phyloP scores from a whole-genome alignment of 2,797 vertebrate genomes.

The Macropodus opercularis region DNA sequence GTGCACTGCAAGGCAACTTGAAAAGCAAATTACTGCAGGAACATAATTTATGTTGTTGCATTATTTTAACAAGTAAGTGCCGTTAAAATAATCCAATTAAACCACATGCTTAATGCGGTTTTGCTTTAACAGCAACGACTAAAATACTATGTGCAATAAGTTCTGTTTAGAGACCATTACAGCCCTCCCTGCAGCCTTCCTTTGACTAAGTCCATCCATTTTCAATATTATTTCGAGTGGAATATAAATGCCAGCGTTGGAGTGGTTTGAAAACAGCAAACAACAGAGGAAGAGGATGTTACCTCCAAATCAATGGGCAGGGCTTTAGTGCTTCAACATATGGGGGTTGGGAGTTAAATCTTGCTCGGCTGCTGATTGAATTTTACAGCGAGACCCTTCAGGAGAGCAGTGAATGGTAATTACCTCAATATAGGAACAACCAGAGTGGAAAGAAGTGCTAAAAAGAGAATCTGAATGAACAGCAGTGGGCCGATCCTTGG shows the following conservation, averaged over 20 bases:
- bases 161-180: constrained; percentile 20
- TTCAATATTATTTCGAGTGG: constrained; percentile 54
- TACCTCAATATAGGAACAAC: constrained; percentile 73
- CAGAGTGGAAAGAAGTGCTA: constrained; percentile 70
- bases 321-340: constrained; percentile 72
- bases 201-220: constrained; percentile 53
- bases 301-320: constrained; percentile 72
- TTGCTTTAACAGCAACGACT: constrained; percentile 13
- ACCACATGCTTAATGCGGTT: constrained; percentile 9
- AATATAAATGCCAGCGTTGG: constrained; percentile 40
- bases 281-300: constrained; percentile 55
- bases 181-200: constrained; percentile 12
- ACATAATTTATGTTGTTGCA: background rate
- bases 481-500: constrained; percentile 49
- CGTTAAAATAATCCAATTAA: constrained; percentile 19
- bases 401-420: constrained; percentile 76
- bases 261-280: constrained; percentile 38
- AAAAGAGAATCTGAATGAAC: constrained; percentile 63
- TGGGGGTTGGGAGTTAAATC: constrained; percentile 78
- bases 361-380: constrained; percentile 76
- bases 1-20: background rate
- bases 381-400: constrained; percentile 74
- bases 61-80: background rate
- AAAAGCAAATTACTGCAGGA: constrained; percentile 4
- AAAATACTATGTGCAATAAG: constrained; percentile 31